These are phyloP conservation scores for Vimba vimba DNA, from an alignment of 2,113 vertebrate species.

Conservation along the genomic window DNA sequence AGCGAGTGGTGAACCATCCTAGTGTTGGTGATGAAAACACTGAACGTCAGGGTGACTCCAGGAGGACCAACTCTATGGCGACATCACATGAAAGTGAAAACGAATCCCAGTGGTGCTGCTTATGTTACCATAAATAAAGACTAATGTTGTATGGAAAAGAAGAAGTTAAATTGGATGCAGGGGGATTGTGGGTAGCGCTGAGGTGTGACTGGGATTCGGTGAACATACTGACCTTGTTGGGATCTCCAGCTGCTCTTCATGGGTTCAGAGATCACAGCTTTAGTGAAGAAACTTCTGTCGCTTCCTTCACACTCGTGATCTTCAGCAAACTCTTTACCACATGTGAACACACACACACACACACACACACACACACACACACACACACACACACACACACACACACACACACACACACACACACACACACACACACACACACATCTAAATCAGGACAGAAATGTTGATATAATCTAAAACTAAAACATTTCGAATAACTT, in stretches of 20 bases:
- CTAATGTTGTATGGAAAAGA: not conserved
- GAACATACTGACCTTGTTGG: not conserved
- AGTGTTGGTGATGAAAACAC: not conserved
- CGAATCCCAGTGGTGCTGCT: not conserved
- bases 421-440: too few species aligned
- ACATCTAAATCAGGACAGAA: not conserved
- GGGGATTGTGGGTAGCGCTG: not conserved
- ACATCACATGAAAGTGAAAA: slow-evolving; percentile 8
- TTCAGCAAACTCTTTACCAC: not conserved
- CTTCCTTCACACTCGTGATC: not conserved
- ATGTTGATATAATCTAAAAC: not conserved
- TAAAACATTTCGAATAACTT: too few species aligned
- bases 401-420: too few species aligned
- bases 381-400: too few species aligned
- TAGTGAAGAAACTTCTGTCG: not conserved
- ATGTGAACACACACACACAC: too few species aligned
- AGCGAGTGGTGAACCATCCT: not conserved
- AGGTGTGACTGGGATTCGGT: not conserved
- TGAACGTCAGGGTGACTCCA: not conserved
- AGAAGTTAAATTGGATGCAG: not conserved
- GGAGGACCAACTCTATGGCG: not conserved
- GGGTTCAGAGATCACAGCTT: not conserved
- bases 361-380: too few species aligned
- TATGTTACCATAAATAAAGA: not conserved
- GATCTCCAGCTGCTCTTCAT: not conserved